These are phyloP conservation scores for Luscinia luscinia DNA, from an alignment of 2,797 vertebrate species.

Conservation along the genomic window DNA sequence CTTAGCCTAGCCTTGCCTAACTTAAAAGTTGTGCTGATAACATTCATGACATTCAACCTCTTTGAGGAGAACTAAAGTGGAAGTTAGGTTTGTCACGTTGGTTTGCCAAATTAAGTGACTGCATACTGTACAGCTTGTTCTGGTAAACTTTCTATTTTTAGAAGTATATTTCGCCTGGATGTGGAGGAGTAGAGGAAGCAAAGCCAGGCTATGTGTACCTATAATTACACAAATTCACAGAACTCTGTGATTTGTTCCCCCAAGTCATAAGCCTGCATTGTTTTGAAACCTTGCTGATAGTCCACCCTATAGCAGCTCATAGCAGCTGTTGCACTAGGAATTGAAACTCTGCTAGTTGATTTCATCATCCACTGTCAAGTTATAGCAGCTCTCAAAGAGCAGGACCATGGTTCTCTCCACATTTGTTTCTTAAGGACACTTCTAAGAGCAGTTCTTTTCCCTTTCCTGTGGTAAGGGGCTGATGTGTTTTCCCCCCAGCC, in stretches of 20 bases:
- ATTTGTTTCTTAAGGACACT: not conserved
- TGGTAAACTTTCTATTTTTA: not conserved
- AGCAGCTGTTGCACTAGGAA: not conserved
- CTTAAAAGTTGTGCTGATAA: not conserved
- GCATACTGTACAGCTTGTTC: not conserved
- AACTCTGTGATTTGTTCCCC: not conserved
- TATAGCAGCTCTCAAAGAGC: not conserved
- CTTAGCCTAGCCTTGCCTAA: not conserved
- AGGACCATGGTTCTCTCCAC: not conserved
- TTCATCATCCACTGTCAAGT: not conserved
- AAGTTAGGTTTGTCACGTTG: not conserved
- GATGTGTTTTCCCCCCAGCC: not conserved
- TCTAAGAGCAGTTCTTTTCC: not conserved
- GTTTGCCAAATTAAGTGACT: not conserved
- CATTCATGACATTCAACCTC: not conserved
- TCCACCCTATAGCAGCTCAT: not conserved
- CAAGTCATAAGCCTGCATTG: not conserved
- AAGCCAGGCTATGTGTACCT: not conserved
- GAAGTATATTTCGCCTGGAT: not conserved
- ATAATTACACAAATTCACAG: not conserved
- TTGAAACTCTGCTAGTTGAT: not conserved
- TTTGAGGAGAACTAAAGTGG: not conserved
- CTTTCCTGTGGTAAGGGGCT: not conserved
- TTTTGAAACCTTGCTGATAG: not conserved
- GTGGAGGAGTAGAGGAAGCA: not conserved